Evolutionary conservation across 1,140 invertebrate genomes (phyloP), one percentile per base, ranked within the genome.

Genomic region (Eumaeus atala): DNA sequence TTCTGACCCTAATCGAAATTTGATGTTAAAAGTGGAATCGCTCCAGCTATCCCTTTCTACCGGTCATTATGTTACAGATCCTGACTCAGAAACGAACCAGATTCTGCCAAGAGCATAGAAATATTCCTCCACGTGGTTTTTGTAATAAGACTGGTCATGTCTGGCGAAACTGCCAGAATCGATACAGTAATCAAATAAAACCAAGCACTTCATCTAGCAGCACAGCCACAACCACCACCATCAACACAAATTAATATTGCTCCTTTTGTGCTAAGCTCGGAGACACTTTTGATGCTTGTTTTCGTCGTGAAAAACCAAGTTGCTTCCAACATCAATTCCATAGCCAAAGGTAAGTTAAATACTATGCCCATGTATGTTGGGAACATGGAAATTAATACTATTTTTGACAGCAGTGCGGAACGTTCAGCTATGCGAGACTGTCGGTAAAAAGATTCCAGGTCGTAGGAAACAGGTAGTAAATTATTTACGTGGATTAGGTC

Each of bases 331-430:
- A 37, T 68, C n/a, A 67, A 67, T 35, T 54, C 12, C 11, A 40
- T 65, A 49, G 28, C 7, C 4, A 61, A 37, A 28, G 9, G 49
- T 9, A 62, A 38, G 7, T 48, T 61, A 21, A 56, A 51, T 40
- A 28, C 40, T 14, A 62, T 70, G 33, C 9, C 6, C 9, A 34
- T 69, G 9, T 8, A 16, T n/a, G 52, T 68, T 7, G 66, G 62
- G 9, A 28, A 51, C 37, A 55, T 33, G 16, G 6, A n/a, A 11
- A 34, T 61, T 9, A 1, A 56, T 9, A 36, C 60, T 0, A 28
- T 62, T 0, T 71, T 71, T 28, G 63, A 71, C 49, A 66, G 61
- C 44, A 66, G 61, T 1, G 69, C 66, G 0, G 64, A 72, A 42
- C 67, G 70, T 11, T 69, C 66, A 7, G 11, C 68, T 1, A 64